Base-by-base conservation (phyloP, 2,113 vertebrate genomes). In the Nothobranchius furzeri region DNA sequence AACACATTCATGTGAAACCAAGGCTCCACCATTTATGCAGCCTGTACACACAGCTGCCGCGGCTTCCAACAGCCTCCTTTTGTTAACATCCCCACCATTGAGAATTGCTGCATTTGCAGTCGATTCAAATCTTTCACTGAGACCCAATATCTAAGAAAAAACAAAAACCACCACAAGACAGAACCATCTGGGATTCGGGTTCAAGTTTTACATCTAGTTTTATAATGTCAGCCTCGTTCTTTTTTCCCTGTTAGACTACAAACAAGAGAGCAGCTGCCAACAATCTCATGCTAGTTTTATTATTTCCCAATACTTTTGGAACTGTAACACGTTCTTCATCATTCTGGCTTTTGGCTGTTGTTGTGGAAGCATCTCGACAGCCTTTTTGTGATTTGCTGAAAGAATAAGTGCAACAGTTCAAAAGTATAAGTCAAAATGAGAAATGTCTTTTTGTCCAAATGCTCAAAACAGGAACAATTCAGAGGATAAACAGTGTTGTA, bases 281-380 rank as follows among this genome's bases (percentile, higher is more conserved):
- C 53, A 68, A 35, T 43, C 50, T 60, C 49, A 54, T 68, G 47
- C 43, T 62, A 43, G 17, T 69, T 75, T 60, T 15, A 54, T 46
- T 1, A 55, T 68, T 66, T 64, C 35, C 37, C 64, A 81, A 7
- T 35, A 60, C 2, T n/a, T 62, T 64, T 40, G 62, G 53, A 79
- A 60, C 12, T 48, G 7, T 47, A 69, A 47, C 14, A 56, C 47
- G 14, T 40, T 30, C 14, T 36, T 69, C 51, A 57, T 68, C 13
- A 36, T 12, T 12, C 7, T 24, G 17, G 17, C 0, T 52, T 2
- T 50, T 57, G 25, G 50, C 46, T 48, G 35, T 48, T 53, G 61
- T 42, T 60, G 12, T n/a, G 15, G n/a, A 30, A 30, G 47, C 7
- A 20, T 64, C 20, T 46, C 20, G 45, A 25, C 62, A 67, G 48